These are phyloP conservation scores for Apolygus lucorum DNA, from an alignment of 1,140 invertebrate species.

Conservation along the genomic window DNA sequence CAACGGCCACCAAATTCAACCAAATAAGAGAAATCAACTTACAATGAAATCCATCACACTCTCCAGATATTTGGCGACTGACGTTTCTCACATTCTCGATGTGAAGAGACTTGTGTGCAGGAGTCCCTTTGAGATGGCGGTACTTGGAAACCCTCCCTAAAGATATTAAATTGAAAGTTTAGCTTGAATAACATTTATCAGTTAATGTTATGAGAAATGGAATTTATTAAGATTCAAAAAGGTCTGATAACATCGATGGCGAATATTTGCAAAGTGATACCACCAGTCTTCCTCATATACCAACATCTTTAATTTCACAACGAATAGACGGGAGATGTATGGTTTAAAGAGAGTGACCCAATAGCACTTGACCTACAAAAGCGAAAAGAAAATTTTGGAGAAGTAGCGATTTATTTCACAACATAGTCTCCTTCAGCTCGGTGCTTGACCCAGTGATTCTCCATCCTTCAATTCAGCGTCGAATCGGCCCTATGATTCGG, in stretches of 20 bases:
- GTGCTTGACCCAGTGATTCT: too few species aligned
- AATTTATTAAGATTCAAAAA: neutral
- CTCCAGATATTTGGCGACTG: conserved; percentile 81
- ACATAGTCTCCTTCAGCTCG: too few species aligned
- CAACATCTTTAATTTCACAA: too few species aligned
- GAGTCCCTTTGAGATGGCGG: conserved; percentile 80
- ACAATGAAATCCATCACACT: conserved; percentile 88
- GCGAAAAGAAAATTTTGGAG: too few species aligned
- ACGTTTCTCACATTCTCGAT: conserved; percentile 88
- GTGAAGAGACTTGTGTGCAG: conserved; percentile 79
- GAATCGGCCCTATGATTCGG: too few species aligned
- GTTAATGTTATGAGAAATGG: neutral
- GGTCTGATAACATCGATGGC: neutral
- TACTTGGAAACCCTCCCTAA: conserved; percentile 84
- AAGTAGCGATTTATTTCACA: too few species aligned
- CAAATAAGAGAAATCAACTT: conserved; percentile 34
- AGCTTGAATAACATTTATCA: neutral
- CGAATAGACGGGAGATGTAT: too few species aligned
- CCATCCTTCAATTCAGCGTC: too few species aligned
- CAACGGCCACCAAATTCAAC: too few species aligned
- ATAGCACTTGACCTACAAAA: too few species aligned
- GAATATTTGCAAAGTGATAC: neutral
- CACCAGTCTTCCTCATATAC: too few species aligned
- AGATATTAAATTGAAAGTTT: conserved; percentile 29
- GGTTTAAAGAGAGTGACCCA: too few species aligned